These are phyloP conservation scores for Tragelaphus scriptus DNA, from an alignment of 2,113 vertebrate species.

Conservation along the genomic window DNA sequence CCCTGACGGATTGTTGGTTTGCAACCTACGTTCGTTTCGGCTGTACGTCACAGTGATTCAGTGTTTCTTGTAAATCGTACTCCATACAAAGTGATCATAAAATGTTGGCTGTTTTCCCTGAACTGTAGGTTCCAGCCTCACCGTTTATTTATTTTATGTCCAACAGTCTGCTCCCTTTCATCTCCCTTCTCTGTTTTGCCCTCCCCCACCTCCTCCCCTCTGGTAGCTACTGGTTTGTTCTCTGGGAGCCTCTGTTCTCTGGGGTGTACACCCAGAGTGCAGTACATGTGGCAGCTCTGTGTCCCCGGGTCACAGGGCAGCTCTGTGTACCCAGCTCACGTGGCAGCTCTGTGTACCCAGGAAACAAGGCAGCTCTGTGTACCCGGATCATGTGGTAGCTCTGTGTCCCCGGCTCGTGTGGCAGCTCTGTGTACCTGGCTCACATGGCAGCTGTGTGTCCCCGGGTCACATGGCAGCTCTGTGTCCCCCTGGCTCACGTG, in stretches of 20 bases:
- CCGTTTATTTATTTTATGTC: neutral
- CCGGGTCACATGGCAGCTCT: fast-evolving
- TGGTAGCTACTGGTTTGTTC: neutral
- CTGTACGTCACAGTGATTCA: neutral
- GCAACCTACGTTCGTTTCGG: neutral
- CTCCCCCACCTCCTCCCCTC: neutral
- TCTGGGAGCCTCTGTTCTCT: neutral
- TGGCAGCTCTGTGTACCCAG: neutral
- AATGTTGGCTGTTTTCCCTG: neutral
- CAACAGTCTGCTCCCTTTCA: neutral
- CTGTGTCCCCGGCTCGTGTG: fast-evolving
- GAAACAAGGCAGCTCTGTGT: fast-evolving
- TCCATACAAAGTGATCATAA: neutral
- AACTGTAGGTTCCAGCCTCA: fast-evolving
- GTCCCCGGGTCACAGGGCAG: fast-evolving
- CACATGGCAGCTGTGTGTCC: no score
- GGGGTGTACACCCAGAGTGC: neutral
- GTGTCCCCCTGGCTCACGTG: fast-evolving
- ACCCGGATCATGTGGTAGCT: fast-evolving
- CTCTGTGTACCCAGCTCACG: fast-evolving
- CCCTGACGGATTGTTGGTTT: no score
- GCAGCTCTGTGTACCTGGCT: fast-evolving
- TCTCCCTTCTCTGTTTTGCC: neutral
- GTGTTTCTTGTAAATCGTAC: no score
- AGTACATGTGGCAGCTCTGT: neutral